phyloP scores from a whole-genome alignment of 2,113 vertebrate genomes.

The Glaucidium brasilianum region DNA sequence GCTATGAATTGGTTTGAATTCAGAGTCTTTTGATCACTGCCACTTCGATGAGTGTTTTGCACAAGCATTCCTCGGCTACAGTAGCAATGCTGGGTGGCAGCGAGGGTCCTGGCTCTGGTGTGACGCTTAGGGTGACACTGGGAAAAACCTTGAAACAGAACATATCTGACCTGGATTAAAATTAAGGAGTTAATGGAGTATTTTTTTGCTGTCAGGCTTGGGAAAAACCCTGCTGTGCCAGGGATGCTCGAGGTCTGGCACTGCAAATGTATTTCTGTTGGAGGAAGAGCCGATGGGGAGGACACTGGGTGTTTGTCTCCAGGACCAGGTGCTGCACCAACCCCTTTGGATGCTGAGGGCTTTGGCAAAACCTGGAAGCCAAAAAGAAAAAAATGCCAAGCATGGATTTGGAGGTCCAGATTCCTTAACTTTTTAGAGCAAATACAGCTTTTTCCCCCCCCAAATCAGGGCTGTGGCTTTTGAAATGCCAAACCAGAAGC shows the following conservation, averaged over 20 bases:
- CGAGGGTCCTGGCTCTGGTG: background rate
- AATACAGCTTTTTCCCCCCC: background rate
- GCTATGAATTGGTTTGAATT: background rate
- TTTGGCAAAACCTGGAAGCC: background rate
- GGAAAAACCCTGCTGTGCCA: fast-evolving
- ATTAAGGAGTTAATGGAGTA: background rate
- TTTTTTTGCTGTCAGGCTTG: background rate
- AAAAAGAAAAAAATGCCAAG: background rate
- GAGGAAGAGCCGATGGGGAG: background rate
- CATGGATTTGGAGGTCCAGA: background rate
- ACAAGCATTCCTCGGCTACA: fast-evolving
- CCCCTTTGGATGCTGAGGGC: background rate
- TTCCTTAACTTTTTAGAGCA: background rate
- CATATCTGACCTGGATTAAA: background rate
- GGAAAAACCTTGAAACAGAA: background rate
- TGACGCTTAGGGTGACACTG: fast-evolving
- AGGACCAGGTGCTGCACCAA: background rate
- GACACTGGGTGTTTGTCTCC: background rate
- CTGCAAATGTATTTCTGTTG: background rate
- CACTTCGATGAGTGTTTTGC: fast-evolving
- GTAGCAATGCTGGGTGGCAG: background rate
- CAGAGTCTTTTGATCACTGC: background rate
- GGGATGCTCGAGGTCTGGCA: fast-evolving
- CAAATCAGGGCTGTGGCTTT: background rate
- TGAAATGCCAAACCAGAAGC: background rate